Evolutionary conservation across 2,888 invertebrate species (phyloP).

Genomic region (Temnothorax rugatulus): DNA sequence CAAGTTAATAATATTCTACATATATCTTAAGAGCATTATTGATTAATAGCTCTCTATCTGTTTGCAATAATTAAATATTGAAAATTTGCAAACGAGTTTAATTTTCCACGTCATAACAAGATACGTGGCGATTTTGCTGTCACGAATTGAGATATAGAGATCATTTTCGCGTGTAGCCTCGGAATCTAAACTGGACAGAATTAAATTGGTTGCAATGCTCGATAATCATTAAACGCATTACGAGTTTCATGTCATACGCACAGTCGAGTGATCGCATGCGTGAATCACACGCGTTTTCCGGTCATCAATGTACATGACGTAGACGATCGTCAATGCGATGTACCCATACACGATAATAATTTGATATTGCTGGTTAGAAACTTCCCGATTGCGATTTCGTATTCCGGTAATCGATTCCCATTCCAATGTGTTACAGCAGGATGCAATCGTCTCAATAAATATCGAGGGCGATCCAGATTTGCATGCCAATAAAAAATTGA

Average conservation of each 20-base stretch:
- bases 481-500: slow-evolving; percentile 63
- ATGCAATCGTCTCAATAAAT: slow-evolving; percentile 56
- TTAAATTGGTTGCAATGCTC: slow-evolving; percentile 8
- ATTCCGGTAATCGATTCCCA: slow-evolving; percentile 60
- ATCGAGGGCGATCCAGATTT: slow-evolving; percentile 56
- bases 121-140: background rate
- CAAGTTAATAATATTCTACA: background rate
- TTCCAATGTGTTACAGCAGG: slow-evolving; percentile 66
- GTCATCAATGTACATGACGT: slow-evolving; percentile 48
- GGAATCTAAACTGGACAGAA: background rate
- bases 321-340: background rate
- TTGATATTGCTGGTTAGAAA: slow-evolving; percentile 60
- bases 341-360: slow-evolving; percentile 63
- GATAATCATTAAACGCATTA: slow-evolving; percentile 9
- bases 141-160: background rate
- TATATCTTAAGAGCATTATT: background rate
- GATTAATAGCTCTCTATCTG: background rate
- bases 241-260: background rate
- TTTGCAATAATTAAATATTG: background rate
- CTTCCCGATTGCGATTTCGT: slow-evolving; percentile 24
- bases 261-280: background rate
- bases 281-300: slow-evolving; percentile 19
- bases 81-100: background rate
- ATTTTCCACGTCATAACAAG: background rate
- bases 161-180: background rate